Evolutionary conservation across 2,113 vertebrate species (phyloP), one percentile per base, ranked within the genome.

Genomic region (Butastur rufipennis): DNA sequence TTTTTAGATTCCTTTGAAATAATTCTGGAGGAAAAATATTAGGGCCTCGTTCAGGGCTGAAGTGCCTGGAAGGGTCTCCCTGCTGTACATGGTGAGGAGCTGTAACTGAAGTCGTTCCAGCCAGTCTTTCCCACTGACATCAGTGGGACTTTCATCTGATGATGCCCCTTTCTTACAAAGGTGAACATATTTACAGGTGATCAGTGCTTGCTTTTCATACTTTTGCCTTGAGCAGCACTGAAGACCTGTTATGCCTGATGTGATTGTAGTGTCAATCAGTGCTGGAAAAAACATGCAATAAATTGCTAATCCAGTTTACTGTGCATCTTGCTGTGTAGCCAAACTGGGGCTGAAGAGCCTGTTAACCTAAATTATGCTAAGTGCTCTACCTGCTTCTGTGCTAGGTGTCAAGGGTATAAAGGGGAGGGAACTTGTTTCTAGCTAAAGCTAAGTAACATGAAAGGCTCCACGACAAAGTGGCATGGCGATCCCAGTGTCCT

Each of bases 31-130:
- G 29, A 63, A 72, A 36, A 79, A 56, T 56, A 48, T 5, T 38
- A 38, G 29, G 26, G 3, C 27, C 13, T 83, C 0, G 0, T 65
- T 86, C 56, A 59, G 36, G 29, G 13, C 14, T 1, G 1, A 0
- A 66, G 13, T 83, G 11, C 18, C 15, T 50, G 15, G 16, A 5
- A 45, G 16, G 5, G 12, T 88, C 8, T 91, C 23, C 29, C 25
- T 71, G 50, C 50, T 3, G 0, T 63, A 40, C 15, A 2, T 21
- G 7, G 12, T 74, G 23, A 1, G 2, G n/a, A 82, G 13, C 32
- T 95, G 26, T 70, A 62, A 26, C 22, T 11, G 2, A 32, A 68
- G 36, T 80, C 2, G 31, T 55, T 55, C n/a, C 65, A 74, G 17
- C 2, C 47, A 53, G 22, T 50, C 16, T 67, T 70, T 79, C 13